Conservation (phyloP, 1,140 invertebrate species). For the Pseudomyrmex pallidus region DNA sequence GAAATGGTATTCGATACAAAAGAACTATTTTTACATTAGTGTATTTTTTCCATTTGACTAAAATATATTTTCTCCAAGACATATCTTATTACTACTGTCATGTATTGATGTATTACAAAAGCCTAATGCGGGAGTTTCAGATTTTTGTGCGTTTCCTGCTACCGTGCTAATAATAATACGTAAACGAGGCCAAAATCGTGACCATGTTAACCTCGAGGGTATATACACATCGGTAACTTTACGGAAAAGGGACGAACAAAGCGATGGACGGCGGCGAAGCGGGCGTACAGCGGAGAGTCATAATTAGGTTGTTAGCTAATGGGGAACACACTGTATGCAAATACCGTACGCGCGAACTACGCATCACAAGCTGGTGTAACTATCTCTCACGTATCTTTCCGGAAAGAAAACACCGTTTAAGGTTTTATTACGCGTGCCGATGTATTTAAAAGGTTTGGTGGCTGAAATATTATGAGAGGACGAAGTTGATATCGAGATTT, state of each 20-base stretch:
- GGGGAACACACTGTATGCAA: conserved; percentile 61
- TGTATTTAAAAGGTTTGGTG: not conserved
- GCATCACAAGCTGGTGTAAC: conserved; percentile 26
- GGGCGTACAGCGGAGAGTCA: not conserved
- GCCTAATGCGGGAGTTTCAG: conserved; percentile 6
- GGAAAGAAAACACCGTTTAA: not conserved
- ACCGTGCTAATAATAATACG: conserved; percentile 5
- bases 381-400: conserved; percentile 3
- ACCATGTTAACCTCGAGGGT: conserved; percentile 6
- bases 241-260: conserved; percentile 37
- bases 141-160: not conserved
- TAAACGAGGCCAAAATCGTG: conserved; percentile 42
- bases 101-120: not conserved
- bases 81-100: not conserved
- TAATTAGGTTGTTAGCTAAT: conserved; percentile 72
- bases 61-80: not conserved
- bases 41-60: not conserved
- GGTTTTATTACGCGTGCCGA: conserved; percentile 17
- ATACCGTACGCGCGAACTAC: conserved; percentile 59
- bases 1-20: not conserved
- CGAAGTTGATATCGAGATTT: not conserved
- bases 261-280: not conserved
- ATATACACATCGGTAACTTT: conserved; percentile 43
- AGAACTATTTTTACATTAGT: no score
- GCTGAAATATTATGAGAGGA: not conserved